phyloP scores from a whole-genome alignment of 2,113 vertebrate genomes.

The Chaetura pelagica region DNA sequence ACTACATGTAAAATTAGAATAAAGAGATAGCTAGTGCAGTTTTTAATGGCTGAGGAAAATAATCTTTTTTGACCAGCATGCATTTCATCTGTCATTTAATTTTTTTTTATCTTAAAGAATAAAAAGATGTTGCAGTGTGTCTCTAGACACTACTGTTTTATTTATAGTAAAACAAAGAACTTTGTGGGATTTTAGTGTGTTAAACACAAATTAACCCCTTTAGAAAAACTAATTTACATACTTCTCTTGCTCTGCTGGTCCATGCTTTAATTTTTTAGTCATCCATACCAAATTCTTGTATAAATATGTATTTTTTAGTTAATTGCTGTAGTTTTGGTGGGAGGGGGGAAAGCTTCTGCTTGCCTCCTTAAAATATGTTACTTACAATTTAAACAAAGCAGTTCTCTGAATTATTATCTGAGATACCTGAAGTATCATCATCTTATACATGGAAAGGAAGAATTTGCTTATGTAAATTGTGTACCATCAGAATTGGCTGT shows the following conservation, averaged over 20 bases:
- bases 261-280: neutral
- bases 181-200: neutral
- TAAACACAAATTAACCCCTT: neutral
- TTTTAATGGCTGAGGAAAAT: conserved; percentile 8
- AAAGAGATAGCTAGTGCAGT: conserved; percentile 2
- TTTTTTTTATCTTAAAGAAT: neutral
- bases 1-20: neutral
- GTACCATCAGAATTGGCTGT: neutral
- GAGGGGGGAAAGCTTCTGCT: neutral
- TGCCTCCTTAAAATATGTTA: neutral
- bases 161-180: neutral
- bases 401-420: neutral
- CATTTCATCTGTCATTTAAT: neutral
- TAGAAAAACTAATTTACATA: neutral
- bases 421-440: too few species aligned
- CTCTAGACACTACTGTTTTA: neutral
- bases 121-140: neutral
- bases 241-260: neutral
- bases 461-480: neutral
- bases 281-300: neutral
- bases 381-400: neutral
- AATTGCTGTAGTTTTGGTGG: neutral
- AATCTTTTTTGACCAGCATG: neutral
- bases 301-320: neutral
- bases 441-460: neutral